These are phyloP conservation scores for Cryptus armator DNA, from an alignment of 2,888 invertebrate species.

Conservation along the genomic window DNA sequence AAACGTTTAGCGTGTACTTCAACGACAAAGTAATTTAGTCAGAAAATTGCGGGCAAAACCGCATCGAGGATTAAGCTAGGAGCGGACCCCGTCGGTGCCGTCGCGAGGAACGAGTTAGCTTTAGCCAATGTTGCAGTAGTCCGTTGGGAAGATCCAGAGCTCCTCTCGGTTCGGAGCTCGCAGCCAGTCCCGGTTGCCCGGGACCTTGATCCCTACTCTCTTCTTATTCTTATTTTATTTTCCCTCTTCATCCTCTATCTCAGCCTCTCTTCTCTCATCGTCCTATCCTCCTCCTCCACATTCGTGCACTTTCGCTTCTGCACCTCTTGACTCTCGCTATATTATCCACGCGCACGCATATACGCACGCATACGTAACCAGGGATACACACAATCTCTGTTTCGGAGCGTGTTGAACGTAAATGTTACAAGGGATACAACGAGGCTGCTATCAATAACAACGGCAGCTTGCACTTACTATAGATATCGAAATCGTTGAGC, in stretches of 20 bases:
- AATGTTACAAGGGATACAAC: conserved; percentile 56
- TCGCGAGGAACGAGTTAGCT: conserved; percentile 58
- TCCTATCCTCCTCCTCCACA: conserved; percentile 51
- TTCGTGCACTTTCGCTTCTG: conserved; percentile 44
- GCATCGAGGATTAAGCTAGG: conserved; percentile 9
- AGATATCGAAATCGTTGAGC: conserved; percentile 41
- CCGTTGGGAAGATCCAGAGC: conserved; percentile 24
- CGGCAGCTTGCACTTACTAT: conserved; percentile 26
- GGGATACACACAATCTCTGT: conserved; percentile 19
- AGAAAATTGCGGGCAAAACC: conserved; percentile 7
- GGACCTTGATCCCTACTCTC: conserved; percentile 66
- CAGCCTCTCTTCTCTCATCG: conserved; percentile 30
- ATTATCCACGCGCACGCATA: conserved; percentile 65
- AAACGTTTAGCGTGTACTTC: neutral
- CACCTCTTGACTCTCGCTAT: conserved; percentile 60
- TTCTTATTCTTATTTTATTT: conserved; percentile 45
- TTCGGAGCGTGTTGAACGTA: conserved; percentile 51
- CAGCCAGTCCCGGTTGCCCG: conserved; percentile 55
- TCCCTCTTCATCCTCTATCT: conserved; percentile 20
- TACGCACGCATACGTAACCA: neutral
- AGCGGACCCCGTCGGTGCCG: conserved; percentile 19
- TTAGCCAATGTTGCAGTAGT: conserved; percentile 40
- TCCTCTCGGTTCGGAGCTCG: conserved; percentile 32
- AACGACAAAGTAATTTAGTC: neutral
- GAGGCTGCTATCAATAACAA: conserved; percentile 56